Evolutionary conservation across 2,797 vertebrate species (phyloP).

Genomic region (Rhynchotus rufescens): DNA sequence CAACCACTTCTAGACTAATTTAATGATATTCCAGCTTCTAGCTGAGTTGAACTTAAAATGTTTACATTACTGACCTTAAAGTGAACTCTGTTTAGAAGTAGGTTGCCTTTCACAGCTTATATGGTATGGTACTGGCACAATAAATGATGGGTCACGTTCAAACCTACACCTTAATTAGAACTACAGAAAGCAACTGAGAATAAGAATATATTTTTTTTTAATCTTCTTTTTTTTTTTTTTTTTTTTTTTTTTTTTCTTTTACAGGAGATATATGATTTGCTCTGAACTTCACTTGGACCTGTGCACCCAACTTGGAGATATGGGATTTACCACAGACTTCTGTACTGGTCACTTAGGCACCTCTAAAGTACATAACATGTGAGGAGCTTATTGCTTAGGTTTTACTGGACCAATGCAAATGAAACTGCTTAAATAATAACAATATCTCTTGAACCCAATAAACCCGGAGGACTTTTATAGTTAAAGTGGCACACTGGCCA

Average conservation of each 20-base stretch:
- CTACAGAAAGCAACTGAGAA: not conserved
- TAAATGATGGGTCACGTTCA: not conserved
- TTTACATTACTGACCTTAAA: not conserved
- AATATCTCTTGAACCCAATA: slow-evolving; percentile 61
- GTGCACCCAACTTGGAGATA: not conserved
- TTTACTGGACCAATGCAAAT: slow-evolving; percentile 63
- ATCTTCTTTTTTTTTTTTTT: not conserved
- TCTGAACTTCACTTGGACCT: not conserved
- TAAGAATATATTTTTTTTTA: not conserved
- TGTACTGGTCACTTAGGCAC: slow-evolving; percentile 37
- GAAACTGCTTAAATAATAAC: slow-evolving; percentile 63
- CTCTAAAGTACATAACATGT: not conserved
- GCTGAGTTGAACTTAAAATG: not conserved
- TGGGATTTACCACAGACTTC: not conserved
- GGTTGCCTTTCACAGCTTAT: not conserved
- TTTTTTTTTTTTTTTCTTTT: not conserved
- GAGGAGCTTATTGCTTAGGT: slow-evolving; percentile 53
- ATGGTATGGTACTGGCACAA: not conserved
- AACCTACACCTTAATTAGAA: not conserved
- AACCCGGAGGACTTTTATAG: slow-evolving; percentile 39
- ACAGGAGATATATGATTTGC: not conserved
- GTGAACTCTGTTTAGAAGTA: not conserved
- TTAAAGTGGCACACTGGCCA: slow-evolving; percentile 6
- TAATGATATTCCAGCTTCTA: not conserved
- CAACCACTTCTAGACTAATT: not conserved